Percentiles rank a stretch among this genome's conserved stretches.
Evolutionary conservation across 2,797 vertebrate species (phyloP).

Genomic region (Bradypus variegatus): DNA sequence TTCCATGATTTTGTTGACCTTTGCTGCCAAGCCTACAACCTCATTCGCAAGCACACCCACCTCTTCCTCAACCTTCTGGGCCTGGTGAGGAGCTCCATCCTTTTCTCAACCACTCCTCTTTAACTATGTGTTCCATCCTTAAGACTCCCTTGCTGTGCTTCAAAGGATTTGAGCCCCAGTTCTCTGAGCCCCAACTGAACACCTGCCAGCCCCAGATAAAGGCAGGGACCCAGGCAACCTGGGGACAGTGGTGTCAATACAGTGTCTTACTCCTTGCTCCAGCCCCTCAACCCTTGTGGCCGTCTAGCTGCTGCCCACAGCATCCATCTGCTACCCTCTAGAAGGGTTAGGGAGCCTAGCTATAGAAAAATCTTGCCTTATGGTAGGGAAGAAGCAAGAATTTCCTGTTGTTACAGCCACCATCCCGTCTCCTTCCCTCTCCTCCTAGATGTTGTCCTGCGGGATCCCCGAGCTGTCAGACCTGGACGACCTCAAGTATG

Average conservation of each 20-base stretch:
- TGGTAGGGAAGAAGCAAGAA: neutral
- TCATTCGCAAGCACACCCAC: constrained; percentile 95
- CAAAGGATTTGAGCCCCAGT: neutral
- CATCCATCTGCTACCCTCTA: neutral
- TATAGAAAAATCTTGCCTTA: neutral
- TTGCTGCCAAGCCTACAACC: constrained; percentile 97
- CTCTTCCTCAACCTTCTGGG: constrained; percentile 96
- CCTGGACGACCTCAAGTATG: constrained; percentile 92
- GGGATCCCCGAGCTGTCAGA: constrained; percentile 95
- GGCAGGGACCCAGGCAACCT: neutral
- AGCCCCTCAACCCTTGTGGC: neutral
- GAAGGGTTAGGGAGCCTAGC: neutral
- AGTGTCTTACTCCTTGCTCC: neutral
- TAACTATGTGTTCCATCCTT: neutral
- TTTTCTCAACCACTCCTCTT: neutral
- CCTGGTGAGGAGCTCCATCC: constrained; percentile 78
- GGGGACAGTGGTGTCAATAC: neutral
- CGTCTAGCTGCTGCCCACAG: neutral
- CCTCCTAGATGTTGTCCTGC: constrained; percentile 91
- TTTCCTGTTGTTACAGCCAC: neutral
- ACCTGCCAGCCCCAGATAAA: neutral
- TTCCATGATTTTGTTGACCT: constrained; percentile 98
- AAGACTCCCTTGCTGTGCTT: neutral
- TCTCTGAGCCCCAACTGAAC: neutral
- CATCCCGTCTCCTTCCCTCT: neutral